Evolutionary conservation across 2,113 vertebrate species (phyloP).

Genomic region (Oceanodroma tethys): DNA sequence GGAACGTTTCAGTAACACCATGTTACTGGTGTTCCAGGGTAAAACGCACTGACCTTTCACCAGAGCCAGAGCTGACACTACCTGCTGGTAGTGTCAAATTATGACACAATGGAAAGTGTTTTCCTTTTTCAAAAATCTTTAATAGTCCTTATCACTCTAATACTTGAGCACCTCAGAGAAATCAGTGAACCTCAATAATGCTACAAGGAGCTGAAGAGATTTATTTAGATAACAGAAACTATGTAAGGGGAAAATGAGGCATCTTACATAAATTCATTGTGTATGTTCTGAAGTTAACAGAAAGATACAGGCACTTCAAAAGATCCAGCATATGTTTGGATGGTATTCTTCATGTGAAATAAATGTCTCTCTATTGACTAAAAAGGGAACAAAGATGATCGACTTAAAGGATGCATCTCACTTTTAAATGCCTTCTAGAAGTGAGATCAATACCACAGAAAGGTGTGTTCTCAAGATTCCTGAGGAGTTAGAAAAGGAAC

Average conservation of each 20-base stretch:
- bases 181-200: neutral
- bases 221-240: neutral
- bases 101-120: neutral
- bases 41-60: neutral
- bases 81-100: neutral
- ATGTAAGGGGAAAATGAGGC: neutral
- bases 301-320: neutral
- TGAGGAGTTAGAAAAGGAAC: neutral
- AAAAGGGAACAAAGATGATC: neutral
- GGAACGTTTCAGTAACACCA: neutral
- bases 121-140: neutral
- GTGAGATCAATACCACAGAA: neutral
- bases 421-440: neutral
- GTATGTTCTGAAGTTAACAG: neutral
- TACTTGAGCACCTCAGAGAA: neutral
- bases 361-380: neutral
- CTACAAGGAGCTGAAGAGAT: neutral
- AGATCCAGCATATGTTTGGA: neutral
- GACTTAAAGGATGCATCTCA: neutral
- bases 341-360: neutral
- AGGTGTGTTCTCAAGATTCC: neutral
- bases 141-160: neutral
- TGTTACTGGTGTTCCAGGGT: neutral
- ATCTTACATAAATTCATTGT: neutral
- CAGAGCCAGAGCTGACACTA: neutral